Conservation (phyloP, 2,113 vertebrate species). For the Hydrolagus affinis region DNA sequence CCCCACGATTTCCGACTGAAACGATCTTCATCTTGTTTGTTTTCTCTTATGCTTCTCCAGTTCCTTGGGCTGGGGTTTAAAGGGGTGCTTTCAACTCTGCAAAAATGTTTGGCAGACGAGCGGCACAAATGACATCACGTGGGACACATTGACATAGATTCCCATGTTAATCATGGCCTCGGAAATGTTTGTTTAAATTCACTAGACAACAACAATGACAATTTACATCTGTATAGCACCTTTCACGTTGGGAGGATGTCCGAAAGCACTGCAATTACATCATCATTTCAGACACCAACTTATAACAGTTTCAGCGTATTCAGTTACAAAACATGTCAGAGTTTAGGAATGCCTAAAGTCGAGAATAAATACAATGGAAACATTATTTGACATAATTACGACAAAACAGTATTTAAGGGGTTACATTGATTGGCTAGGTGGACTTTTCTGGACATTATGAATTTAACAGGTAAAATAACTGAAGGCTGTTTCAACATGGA, state of each 20-base stretch:
- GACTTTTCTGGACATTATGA: neutral
- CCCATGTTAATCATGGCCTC: no score
- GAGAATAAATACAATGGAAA: neutral
- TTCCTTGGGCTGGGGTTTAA: neutral
- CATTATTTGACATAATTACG: neutral
- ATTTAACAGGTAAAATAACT: neutral
- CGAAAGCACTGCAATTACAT: neutral
- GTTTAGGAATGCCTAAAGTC: neutral
- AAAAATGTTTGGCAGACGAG: neutral
- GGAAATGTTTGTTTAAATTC: no score
- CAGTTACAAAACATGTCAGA: neutral
- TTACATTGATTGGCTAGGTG: neutral
- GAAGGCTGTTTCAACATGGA: neutral
- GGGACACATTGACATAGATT: no score
- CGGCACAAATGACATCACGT: no score
- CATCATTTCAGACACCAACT: neutral
- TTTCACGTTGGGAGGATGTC: no score
- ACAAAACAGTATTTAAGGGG: neutral
- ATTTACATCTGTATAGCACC: no score
- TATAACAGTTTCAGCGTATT: neutral
- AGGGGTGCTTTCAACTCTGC: neutral
- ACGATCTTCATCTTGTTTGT: neutral
- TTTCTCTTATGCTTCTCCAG: neutral
- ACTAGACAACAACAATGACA: no score
- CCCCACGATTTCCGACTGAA: neutral